Conservation (phyloP, 2,888 invertebrate species). For the Chymomyza amoena region DNA sequence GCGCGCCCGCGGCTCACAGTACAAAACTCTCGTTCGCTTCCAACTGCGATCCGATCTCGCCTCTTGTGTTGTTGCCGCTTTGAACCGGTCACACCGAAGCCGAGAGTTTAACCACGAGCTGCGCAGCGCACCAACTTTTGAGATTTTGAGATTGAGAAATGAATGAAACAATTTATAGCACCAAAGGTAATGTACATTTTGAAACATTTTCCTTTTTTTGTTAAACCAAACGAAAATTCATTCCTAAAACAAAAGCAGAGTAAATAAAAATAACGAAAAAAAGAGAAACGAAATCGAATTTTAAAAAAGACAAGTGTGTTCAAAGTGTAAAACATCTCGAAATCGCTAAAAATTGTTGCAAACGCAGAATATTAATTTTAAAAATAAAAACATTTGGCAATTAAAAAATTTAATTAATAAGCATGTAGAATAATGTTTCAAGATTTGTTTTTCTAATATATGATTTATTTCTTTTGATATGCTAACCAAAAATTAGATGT, state of each 20-base stretch:
- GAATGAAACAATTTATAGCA: conserved; percentile 71
- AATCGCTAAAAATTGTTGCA: conserved; percentile 71
- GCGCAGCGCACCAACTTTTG: conserved; percentile 64
- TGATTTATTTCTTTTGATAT: not conserved
- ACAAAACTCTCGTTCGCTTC: conserved; percentile 64
- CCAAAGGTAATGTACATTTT: conserved; percentile 73
- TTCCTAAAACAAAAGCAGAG: conserved; percentile 14
- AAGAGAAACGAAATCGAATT: conserved; percentile 30
- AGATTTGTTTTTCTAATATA: conserved; percentile 7
- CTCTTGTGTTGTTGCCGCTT: not conserved
- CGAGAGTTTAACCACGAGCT: conserved; percentile 70
- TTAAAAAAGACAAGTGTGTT: conserved; percentile 69
- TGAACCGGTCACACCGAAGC: not conserved
- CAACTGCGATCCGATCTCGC: conserved; percentile 49
- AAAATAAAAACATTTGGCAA: conserved; percentile 57
- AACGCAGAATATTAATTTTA: conserved; percentile 25
- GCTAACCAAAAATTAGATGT: conserved; percentile 84
- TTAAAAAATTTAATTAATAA: conserved; percentile 43
- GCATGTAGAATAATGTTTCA: conserved; percentile 2
- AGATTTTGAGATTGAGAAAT: conserved; percentile 67
- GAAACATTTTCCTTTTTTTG: conserved; percentile 69
- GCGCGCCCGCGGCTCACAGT: conserved; percentile 62
- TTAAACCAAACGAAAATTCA: conserved; percentile 29
- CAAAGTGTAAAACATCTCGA: conserved; percentile 69
- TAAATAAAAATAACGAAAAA: conserved; percentile 27